Percentiles rank a stretch among this genome's conserved stretches.
Evolutionary conservation across 2,888 invertebrate species (phyloP).

Genomic region (Neoaliturus tenellus): DNA sequence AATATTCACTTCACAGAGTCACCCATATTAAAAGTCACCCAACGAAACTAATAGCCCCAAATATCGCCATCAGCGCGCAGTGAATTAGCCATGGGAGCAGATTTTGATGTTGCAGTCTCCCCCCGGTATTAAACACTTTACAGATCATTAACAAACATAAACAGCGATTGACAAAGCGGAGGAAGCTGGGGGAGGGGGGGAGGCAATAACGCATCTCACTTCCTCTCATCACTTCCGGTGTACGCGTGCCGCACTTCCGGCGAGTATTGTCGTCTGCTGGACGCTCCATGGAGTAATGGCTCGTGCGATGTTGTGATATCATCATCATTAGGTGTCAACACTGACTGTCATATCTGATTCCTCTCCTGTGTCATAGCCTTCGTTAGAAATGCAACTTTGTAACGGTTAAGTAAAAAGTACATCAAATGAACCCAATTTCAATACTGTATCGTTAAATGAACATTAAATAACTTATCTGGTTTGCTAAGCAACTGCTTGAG

Average conservation of each 20-base stretch:
- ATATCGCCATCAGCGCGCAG: not conserved
- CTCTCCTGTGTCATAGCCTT: too few relatives aligned
- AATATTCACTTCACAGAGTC: not conserved
- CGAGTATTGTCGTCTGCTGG: slow-evolving; percentile 29
- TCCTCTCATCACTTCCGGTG: slow-evolving; percentile 55
- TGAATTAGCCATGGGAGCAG: slow-evolving; percentile 32
- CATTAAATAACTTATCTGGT: too few relatives aligned
- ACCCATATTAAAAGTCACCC: not conserved
- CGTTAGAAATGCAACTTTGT: too few relatives aligned
- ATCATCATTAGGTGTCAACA: slow-evolving; percentile 13
- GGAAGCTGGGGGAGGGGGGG: slow-evolving; percentile 29
- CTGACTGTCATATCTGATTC: not conserved
- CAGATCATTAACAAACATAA: slow-evolving; percentile 59
- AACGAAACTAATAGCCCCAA: slow-evolving; percentile 4
- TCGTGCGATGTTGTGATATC: not conserved
- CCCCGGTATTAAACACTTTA: slow-evolving; percentile 56
- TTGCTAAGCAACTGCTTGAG: too few relatives aligned
- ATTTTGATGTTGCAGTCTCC: slow-evolving; percentile 19
- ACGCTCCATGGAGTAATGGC: not conserved
- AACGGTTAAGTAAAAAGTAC: too few relatives aligned
- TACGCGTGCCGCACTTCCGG: slow-evolving; percentile 48
- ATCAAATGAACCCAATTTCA: too few relatives aligned
- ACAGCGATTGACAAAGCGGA: slow-evolving; percentile 51
- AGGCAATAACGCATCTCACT: slow-evolving; percentile 56
- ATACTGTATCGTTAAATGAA: too few relatives aligned